Evolutionary conservation across 2,113 vertebrate genomes (phyloP).

Genomic region (Parotia lawesii): DNA sequence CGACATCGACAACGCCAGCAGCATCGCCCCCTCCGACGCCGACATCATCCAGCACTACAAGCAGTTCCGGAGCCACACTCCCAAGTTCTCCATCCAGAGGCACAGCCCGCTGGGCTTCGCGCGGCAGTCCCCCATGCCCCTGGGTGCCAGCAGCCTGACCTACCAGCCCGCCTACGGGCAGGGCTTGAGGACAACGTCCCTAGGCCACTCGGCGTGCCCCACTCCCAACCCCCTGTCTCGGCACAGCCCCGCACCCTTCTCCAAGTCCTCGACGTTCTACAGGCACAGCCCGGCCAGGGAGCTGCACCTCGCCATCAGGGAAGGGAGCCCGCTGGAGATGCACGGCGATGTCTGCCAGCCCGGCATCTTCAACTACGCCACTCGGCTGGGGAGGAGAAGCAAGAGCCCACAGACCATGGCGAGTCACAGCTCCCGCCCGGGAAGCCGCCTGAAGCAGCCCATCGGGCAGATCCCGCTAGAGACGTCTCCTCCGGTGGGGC

Average conservation of each 20-base stretch:
- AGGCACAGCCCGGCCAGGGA: slow-evolving; percentile 90
- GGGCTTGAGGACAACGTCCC: slow-evolving; percentile 82
- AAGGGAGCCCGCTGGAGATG: slow-evolving; percentile 86
- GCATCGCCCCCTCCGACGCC: slow-evolving; percentile 93
- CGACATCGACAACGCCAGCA: slow-evolving; percentile 97
- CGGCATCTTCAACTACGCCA: slow-evolving; percentile 88
- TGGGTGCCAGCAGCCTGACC: slow-evolving; percentile 88
- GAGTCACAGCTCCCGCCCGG: slow-evolving; percentile 83
- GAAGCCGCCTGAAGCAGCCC: slow-evolving; percentile 92
- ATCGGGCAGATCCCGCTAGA: slow-evolving; percentile 89
- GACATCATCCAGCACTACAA: slow-evolving; percentile 98
- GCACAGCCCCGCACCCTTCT: slow-evolving; percentile 92
- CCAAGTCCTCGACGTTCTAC: slow-evolving; percentile 89
- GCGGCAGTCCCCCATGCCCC: slow-evolving; percentile 88
- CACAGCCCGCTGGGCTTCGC: slow-evolving; percentile 95
- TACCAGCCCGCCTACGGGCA: slow-evolving; percentile 89
- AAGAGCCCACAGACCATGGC: slow-evolving; percentile 93
- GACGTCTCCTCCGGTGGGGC: slow-evolving; percentile 86
- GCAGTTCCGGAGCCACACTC: slow-evolving; percentile 94
- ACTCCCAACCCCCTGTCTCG: slow-evolving; percentile 89
- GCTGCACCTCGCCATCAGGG: slow-evolving; percentile 85
- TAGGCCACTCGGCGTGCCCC: slow-evolving; percentile 90
- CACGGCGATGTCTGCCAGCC: slow-evolving; percentile 85
- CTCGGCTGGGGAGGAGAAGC: slow-evolving; percentile 89
- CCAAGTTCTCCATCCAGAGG: slow-evolving; percentile 95